phyloP scores from a whole-genome alignment of 2,888 invertebrate species.

The Kryphioiulus occultus region DNA sequence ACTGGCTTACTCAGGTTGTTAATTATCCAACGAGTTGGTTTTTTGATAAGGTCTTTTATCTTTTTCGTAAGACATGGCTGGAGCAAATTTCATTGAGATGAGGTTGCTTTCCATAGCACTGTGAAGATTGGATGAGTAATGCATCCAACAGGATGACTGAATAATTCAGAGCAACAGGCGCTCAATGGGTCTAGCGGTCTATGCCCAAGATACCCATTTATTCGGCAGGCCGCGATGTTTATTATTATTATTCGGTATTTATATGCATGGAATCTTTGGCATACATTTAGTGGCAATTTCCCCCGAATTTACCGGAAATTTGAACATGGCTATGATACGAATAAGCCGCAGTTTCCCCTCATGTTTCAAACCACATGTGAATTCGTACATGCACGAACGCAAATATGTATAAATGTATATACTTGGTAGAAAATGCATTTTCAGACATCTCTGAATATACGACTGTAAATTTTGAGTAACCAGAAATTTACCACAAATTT shows the following conservation, averaged over 20 bases:
- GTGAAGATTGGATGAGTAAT: neutral
- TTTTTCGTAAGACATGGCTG: neutral
- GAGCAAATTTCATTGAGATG: neutral
- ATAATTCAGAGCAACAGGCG: constrained; percentile 31
- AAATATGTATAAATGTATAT: neutral
- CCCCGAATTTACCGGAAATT: neutral
- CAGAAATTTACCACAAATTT: no score
- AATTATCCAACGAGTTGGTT: no score
- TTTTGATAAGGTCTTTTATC: no score
- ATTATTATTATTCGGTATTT: constrained; percentile 1
- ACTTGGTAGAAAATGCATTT: no score
- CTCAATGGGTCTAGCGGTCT: neutral
- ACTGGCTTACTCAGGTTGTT: no score
- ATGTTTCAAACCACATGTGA: neutral
- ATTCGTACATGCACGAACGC: neutral
- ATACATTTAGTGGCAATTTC: neutral
- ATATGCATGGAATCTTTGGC: neutral
- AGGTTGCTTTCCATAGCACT: neutral
- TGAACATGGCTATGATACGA: neutral
- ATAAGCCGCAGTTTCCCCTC: neutral
- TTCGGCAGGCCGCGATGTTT: constrained; percentile 11
- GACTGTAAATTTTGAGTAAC: no score
- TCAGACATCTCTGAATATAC: neutral
- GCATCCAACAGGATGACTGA: neutral
- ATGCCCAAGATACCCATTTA: neutral